Evolutionary conservation across 2,113 vertebrate species (phyloP).

Genomic region (Nesogale talazaci): DNA sequence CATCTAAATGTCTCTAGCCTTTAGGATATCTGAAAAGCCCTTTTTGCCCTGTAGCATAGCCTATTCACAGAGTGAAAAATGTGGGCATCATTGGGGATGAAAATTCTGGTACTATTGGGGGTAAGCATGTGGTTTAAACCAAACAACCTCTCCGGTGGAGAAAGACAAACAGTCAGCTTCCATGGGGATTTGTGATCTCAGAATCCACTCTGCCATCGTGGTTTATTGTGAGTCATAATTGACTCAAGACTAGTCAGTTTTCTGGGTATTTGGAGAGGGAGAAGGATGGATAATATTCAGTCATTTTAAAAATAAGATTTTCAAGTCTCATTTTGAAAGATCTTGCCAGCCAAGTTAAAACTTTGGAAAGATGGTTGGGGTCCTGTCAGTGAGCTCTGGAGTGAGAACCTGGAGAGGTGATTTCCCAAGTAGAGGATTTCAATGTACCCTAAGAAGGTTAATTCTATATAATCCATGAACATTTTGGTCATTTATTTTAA

Average conservation of each 20-base stretch:
- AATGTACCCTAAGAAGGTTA: background rate
- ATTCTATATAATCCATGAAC: background rate
- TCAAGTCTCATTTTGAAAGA: background rate
- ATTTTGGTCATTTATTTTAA: background rate
- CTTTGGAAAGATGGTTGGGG: background rate
- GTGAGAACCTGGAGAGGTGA: background rate
- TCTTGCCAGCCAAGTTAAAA: background rate
- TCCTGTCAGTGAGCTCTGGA: background rate
- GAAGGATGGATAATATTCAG: background rate
- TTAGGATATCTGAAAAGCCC: background rate
- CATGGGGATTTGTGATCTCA: no score
- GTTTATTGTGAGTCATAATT: no score
- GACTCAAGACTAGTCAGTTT: no score
- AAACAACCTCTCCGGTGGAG: no score
- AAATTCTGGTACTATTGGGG: no score
- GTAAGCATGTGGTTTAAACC: no score
- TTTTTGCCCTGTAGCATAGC: background rate
- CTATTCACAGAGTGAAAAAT: background rate
- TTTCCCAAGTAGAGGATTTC: background rate
- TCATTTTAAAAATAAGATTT: background rate
- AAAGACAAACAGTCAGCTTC: no score
- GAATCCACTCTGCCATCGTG: no score
- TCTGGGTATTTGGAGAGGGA: no score
- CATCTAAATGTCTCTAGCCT: background rate
- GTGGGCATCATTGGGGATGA: background rate